A percentile compares a stretch with the other conserved stretches of the same genome.
Evolutionary conservation across 2,888 invertebrate species (phyloP).

Genomic region (Gibbula magus): DNA sequence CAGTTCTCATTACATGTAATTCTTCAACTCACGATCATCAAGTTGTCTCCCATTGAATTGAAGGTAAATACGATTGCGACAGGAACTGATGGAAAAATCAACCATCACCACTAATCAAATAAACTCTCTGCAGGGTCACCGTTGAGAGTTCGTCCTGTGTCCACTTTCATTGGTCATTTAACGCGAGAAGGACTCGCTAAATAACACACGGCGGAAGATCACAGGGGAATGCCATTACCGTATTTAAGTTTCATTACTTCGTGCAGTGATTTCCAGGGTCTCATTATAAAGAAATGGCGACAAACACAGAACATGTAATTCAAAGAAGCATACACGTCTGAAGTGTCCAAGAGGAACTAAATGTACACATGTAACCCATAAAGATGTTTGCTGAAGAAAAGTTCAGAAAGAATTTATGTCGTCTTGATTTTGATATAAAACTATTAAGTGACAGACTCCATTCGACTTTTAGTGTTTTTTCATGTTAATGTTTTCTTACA

Average conservation of each 20-base stretch:
- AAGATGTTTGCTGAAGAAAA: too few relatives aligned
- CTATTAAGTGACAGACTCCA: too few relatives aligned
- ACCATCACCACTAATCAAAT: slow-evolving; percentile 17
- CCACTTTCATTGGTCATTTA: slow-evolving; percentile 5
- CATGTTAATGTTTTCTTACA: too few relatives aligned
- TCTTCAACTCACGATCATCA: slow-evolving; percentile 11
- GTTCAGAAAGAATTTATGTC: too few relatives aligned
- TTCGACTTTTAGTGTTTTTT: too few relatives aligned
- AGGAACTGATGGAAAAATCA: background rate
- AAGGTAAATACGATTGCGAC: slow-evolving; percentile 14
- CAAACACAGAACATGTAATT: background rate
- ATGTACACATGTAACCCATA: too few relatives aligned
- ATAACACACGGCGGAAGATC: background rate
- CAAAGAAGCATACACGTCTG: too few relatives aligned
- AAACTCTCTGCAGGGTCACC: background rate
- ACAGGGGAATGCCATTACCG: background rate
- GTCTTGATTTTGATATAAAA: too few relatives aligned
- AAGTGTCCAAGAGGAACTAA: too few relatives aligned
- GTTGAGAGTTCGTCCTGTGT: background rate
- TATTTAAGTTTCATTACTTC: slow-evolving; percentile 16
- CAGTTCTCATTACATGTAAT: background rate
- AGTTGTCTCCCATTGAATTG: slow-evolving; percentile 16
- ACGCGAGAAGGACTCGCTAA: background rate
- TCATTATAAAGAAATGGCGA: background rate
- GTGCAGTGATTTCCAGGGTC: background rate